Evolutionary conservation across 2,797 vertebrate species (phyloP).

Genomic region (Astyanax mexicanus): DNA sequence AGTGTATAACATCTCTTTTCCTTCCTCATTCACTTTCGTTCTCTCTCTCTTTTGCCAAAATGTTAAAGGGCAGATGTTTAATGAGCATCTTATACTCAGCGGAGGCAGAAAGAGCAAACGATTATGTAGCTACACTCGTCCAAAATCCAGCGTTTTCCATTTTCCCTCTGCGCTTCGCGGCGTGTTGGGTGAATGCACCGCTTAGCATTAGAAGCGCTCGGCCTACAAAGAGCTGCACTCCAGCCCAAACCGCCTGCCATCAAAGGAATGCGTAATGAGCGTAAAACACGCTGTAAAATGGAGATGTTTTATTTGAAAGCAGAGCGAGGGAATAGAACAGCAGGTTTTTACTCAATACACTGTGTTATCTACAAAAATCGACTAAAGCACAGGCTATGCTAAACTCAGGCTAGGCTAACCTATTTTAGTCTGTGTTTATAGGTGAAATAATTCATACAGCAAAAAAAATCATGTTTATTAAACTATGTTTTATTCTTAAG

Average conservation of each 20-base stretch:
- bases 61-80: constrained; percentile 16
- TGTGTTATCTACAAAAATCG: not conserved
- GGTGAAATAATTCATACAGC: too few relatives aligned
- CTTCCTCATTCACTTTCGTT: not conserved
- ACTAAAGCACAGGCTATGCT: too few relatives aligned
- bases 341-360: not conserved
- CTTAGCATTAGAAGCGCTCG: constrained; percentile 11
- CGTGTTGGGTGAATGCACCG: constrained; percentile 18
- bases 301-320: constrained; percentile 22
- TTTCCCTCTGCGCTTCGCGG: not conserved
- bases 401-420: too few relatives aligned
- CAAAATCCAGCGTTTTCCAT: constrained; percentile 11
- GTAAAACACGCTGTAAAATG: constrained; percentile 22
- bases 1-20: too few relatives aligned
- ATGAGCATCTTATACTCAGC: not conserved
- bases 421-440: too few relatives aligned
- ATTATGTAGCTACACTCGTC: constrained; percentile 37
- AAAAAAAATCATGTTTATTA: too few relatives aligned
- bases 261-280: constrained; percentile 46
- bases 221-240: constrained; percentile 39
- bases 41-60: not conserved
- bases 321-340: not conserved
- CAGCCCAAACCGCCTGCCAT: constrained; percentile 12
- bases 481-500: too few relatives aligned
- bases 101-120: constrained; percentile 42